These are phyloP conservation scores for Drosophila prolongata DNA, from an alignment of 2,888 invertebrate genomes.

Conservation along the genomic window DNA sequence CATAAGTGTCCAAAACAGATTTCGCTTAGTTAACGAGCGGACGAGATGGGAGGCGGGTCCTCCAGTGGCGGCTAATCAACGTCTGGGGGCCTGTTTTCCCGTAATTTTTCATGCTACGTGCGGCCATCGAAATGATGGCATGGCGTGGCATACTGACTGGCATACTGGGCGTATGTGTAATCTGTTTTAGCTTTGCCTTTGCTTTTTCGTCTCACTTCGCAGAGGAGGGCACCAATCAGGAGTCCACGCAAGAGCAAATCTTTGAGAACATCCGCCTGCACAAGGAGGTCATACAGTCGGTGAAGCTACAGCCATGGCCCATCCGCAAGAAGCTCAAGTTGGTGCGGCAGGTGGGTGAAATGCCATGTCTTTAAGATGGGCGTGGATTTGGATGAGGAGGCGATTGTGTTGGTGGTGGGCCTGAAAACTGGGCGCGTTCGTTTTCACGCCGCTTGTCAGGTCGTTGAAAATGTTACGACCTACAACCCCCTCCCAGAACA, in stretches of 20 bases:
- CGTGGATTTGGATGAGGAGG: background rate
- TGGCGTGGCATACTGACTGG: conserved; percentile 48
- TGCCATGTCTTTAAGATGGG: conserved; percentile 1
- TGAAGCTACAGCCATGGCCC: conserved; percentile 93
- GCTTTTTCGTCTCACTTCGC: conserved; percentile 79
- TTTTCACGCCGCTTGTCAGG: conserved; percentile 64
- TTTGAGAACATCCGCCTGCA: conserved; percentile 95
- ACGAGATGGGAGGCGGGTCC: conserved; percentile 39
- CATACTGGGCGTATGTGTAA: conserved; percentile 62
- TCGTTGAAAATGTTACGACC: conserved; percentile 53
- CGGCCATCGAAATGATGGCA: conserved; percentile 46
- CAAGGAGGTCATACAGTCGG: conserved; percentile 94
- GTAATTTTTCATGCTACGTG: conserved; percentile 69
- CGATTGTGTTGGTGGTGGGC: background rate
- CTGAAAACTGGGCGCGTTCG: conserved; percentile 50
- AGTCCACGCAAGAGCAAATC: conserved; percentile 93
- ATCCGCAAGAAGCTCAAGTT: conserved; percentile 93
- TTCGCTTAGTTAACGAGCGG: conserved; percentile 47
- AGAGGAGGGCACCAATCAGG: conserved; percentile 88
- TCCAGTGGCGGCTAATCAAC: conserved; percentile 73
- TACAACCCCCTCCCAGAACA: background rate
- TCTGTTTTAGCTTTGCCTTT: conserved; percentile 70
- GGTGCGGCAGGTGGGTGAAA: conserved; percentile 87
- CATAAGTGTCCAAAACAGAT: conserved; percentile 46
- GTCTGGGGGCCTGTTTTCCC: conserved; percentile 46